A percentile compares a stretch with the other conserved stretches of the same genome.
These are phyloP conservation scores for Perithous albicinctus DNA, from an alignment of 2,888 invertebrate genomes.

Conservation along the genomic window DNA sequence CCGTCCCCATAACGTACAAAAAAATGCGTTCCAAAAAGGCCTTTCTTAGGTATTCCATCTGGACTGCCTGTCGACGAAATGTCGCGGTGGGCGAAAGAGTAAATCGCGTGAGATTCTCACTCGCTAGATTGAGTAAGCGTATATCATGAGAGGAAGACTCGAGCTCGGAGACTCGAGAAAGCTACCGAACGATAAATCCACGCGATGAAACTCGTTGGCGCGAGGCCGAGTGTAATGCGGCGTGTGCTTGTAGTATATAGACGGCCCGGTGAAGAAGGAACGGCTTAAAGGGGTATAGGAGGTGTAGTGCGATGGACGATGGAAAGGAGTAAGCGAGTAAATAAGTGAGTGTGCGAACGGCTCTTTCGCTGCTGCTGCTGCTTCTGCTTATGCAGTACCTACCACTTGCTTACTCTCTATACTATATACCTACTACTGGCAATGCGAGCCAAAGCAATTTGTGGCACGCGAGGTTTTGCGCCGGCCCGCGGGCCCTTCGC, in stretches of 20 bases:
- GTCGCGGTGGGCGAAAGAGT: constrained; percentile 14
- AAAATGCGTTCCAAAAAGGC: neutral
- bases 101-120: constrained; percentile 39
- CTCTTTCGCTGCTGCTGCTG: constrained; percentile 63
- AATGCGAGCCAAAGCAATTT: constrained; percentile 78
- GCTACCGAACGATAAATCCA: constrained; percentile 72
- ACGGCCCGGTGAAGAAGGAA: constrained; percentile 48
- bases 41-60: neutral
- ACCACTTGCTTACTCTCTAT: constrained; percentile 50
- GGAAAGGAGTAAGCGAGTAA: constrained; percentile 73
- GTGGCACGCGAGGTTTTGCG: constrained; percentile 81
- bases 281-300: constrained; percentile 42
- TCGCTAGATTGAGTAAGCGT: constrained; percentile 27
- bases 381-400: constrained; percentile 56
- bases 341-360: constrained; percentile 76
- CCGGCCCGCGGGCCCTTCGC: constrained; percentile 73
- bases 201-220: constrained; percentile 68
- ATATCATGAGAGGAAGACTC: constrained; percentile 35
- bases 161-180: constrained; percentile 52
- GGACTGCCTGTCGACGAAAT: neutral
- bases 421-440: constrained; percentile 62
- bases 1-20: neutral
- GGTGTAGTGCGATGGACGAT: constrained; percentile 45
- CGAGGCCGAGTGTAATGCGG: constrained; percentile 66
- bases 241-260: constrained; percentile 57